phyloP scores from a whole-genome alignment of 2,888 invertebrate genomes.

The Acanthoscelides obtectus region DNA sequence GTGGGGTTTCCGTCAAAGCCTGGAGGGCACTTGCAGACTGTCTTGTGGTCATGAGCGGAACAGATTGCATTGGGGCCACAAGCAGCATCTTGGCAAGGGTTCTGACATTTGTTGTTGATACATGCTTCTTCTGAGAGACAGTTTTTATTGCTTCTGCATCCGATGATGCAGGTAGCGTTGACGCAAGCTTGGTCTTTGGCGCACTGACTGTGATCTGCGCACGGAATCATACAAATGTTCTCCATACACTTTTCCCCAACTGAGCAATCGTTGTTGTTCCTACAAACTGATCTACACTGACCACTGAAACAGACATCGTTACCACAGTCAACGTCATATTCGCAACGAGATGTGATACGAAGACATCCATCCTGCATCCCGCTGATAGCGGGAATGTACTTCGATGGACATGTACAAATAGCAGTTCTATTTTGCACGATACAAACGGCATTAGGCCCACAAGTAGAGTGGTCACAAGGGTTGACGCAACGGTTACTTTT shows the following conservation, averaged over 20 bases:
- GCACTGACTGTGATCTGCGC: slow-evolving; percentile 78
- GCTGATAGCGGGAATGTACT: slow-evolving; percentile 65
- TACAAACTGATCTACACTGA: slow-evolving; percentile 79
- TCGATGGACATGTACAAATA: slow-evolving; percentile 73
- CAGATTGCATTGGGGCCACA: slow-evolving; percentile 85
- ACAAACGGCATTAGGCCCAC: slow-evolving; percentile 78
- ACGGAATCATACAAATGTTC: slow-evolving; percentile 75
- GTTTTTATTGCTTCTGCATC: slow-evolving; percentile 80
- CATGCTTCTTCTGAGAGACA: slow-evolving; percentile 75
- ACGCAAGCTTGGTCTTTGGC: slow-evolving; percentile 75
- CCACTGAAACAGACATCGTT: slow-evolving; percentile 76
- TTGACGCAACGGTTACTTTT: slow-evolving; percentile 67
- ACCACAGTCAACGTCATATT: slow-evolving; percentile 69
- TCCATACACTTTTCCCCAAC: slow-evolving; percentile 72
- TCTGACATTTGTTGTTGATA: slow-evolving; percentile 76
- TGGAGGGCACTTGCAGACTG: slow-evolving; percentile 74
- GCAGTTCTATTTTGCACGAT: slow-evolving; percentile 71
- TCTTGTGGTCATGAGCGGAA: slow-evolving; percentile 67
- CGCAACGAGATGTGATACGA: slow-evolving; percentile 62
- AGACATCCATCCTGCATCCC: slow-evolving; percentile 67
- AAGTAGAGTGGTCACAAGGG: slow-evolving; percentile 71
- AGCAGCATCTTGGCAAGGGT: slow-evolving; percentile 74
- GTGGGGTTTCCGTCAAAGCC: slow-evolving; percentile 85
- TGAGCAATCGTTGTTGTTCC: slow-evolving; percentile 72
- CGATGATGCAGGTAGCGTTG: slow-evolving; percentile 72